Conservation (phyloP, 1,140 invertebrate genomes). For the Matsumurasca onukii region DNA sequence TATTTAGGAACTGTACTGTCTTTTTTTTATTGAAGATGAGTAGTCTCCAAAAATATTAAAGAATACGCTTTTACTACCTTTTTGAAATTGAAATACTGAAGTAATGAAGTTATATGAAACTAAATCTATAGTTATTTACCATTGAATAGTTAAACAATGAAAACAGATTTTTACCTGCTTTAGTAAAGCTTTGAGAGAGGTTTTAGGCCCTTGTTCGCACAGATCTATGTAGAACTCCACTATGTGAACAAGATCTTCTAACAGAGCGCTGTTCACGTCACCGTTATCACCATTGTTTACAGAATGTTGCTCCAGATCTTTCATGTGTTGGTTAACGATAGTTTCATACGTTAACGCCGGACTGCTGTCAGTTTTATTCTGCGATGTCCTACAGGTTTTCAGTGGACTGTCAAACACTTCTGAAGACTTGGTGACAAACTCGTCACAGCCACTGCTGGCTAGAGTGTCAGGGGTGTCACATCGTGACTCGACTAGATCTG, state of each 20-base stretch:
- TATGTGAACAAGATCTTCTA: conserved; percentile 24
- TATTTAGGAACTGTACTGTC: no score
- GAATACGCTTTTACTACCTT: no score
- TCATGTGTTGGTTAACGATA: conserved; percentile 24
- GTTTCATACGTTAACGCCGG: conserved; percentile 22
- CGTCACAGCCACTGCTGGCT: conserved; percentile 5
- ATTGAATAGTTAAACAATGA: no score
- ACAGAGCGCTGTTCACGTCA: conserved; percentile 1
- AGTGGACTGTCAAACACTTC: conserved; percentile 25
- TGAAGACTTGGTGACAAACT: conserved; percentile 14
- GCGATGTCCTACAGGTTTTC: not conserved
- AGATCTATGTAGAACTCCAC: conserved; percentile 28
- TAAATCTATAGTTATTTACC: no score
- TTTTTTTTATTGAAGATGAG: no score
- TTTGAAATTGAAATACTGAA: no score
- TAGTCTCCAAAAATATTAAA: conserved; percentile 6
- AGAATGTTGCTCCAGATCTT: conserved; percentile 4
- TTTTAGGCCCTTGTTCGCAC: conserved; percentile 22
- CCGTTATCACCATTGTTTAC: not conserved
- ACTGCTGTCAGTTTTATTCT: not conserved
- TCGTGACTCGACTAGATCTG: conserved; percentile 23
- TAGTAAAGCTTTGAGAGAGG: conserved; percentile 19
- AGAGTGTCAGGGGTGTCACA: conserved; percentile 25
- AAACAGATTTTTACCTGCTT: conserved; percentile 32
- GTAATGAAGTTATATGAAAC: no score